These are phyloP conservation scores for Haliclystus octoradiatus DNA, from an alignment of 30 jellyfish, hydroid and myxozoan genomes.

Conservation along the genomic window DNA sequence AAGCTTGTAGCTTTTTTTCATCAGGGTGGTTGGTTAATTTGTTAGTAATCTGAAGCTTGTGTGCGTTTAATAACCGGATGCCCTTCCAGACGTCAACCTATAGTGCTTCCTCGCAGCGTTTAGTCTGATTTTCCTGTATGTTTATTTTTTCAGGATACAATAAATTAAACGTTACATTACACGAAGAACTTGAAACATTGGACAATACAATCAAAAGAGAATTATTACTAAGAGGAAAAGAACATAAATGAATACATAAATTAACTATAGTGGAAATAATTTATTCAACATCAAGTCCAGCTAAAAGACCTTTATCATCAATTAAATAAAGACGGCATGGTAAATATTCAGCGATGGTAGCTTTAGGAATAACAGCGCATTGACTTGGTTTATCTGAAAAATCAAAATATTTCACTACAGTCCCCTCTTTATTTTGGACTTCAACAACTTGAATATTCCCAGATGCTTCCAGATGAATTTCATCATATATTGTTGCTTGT, in stretches of 20 bases:
- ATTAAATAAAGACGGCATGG: not conserved
- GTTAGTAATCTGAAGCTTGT: too few relatives aligned
- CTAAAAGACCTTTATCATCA: not conserved
- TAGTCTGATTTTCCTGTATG: too few relatives aligned
- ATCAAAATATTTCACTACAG: slow-evolving; percentile 41
- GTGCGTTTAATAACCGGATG: too few relatives aligned
- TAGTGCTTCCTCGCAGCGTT: too few relatives aligned
- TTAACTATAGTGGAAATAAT: not conserved
- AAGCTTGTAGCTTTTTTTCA: too few relatives aligned
- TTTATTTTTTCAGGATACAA: not conserved
- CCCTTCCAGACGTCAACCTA: too few relatives aligned
- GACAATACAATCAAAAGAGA: not conserved
- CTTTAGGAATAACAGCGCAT: not conserved
- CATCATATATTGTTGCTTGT: not conserved
- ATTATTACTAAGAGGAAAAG: too few relatives aligned
- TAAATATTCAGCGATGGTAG: not conserved
- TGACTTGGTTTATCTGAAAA: slow-evolving; percentile 13
- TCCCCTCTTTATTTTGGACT: slow-evolving; percentile 20
- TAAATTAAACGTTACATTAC: not conserved
- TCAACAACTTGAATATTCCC: slow-evolving; percentile 36
- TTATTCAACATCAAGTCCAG: not conserved
- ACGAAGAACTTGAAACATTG: not conserved
- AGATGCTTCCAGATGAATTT: slow-evolving; percentile 10
- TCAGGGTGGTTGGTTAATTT: too few relatives aligned
- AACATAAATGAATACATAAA: too few relatives aligned